Evolutionary conservation across 2,797 vertebrate species (phyloP).

Genomic region (Ptychobarbus kaznakovi): DNA sequence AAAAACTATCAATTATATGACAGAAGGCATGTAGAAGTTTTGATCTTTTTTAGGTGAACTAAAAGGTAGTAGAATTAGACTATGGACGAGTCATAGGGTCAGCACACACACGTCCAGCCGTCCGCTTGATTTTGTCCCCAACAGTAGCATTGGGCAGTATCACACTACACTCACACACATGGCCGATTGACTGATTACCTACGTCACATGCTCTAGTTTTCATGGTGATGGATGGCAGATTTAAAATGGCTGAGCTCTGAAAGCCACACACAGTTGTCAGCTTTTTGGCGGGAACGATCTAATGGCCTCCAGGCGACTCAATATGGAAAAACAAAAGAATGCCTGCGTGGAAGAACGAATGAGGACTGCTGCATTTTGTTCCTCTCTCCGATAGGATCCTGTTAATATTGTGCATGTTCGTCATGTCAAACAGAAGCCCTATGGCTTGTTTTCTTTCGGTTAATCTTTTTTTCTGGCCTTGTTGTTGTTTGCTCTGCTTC

Average conservation of each 20-base stretch:
- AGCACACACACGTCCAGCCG: background rate
- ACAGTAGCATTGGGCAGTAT: slow-evolving; percentile 34
- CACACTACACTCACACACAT: slow-evolving; percentile 23
- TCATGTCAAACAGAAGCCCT: slow-evolving; percentile 26
- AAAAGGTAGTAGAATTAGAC: background rate
- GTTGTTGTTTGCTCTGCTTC: slow-evolving; percentile 41
- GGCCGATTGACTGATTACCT: slow-evolving; percentile 65
- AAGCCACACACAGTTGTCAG: slow-evolving; percentile 45
- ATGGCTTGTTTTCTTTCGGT: slow-evolving; percentile 23
- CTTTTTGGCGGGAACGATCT: slow-evolving; percentile 45
- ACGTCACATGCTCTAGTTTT: slow-evolving; percentile 67
- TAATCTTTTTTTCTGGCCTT: slow-evolving; percentile 2
- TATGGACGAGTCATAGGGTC: background rate
- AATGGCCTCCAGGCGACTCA: slow-evolving; percentile 29
- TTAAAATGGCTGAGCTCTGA: slow-evolving; percentile 59
- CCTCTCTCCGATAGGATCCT: slow-evolving; percentile 10
- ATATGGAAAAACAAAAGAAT: slow-evolving; percentile 44
- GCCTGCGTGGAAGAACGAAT: slow-evolving; percentile 33
- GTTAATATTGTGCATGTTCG: slow-evolving; percentile 29
- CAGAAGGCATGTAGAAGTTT: slow-evolving; percentile 3
- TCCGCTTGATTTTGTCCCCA: slow-evolving; percentile 24
- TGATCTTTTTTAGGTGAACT: no score
- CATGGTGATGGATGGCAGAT: slow-evolving; percentile 64
- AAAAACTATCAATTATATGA: background rate
- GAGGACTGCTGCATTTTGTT: slow-evolving; percentile 1